Conservation (phyloP, 2,797 vertebrate species). For the Malacoraja senta region DNA sequence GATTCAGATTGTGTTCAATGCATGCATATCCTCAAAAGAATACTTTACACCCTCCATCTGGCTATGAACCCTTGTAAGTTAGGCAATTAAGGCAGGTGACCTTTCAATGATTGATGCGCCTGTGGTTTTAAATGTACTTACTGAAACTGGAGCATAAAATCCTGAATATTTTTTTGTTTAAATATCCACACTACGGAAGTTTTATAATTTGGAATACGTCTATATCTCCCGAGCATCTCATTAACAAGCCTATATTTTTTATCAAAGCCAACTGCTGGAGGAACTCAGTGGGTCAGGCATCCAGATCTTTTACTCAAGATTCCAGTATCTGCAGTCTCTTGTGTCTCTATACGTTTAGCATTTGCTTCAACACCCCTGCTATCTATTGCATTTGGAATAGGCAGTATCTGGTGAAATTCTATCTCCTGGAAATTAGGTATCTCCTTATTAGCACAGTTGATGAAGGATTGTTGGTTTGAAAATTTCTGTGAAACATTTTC, state of each 20-base stretch:
- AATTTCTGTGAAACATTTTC: not conserved
- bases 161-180: not conserved
- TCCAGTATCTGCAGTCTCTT: too few species aligned
- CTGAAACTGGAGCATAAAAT: not conserved
- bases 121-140: not conserved
- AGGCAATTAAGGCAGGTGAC: not conserved
- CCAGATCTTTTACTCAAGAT: too few species aligned
- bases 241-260: not conserved
- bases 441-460: not conserved
- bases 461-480: not conserved
- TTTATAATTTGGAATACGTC: not conserved
- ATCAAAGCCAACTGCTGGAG: not conserved
- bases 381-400: not conserved
- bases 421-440: not conserved
- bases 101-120: not conserved
- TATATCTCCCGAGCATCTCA: not conserved
- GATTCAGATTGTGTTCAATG: not conserved
- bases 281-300: too few species aligned
- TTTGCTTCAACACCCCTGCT: not conserved
- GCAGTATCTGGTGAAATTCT: not conserved
- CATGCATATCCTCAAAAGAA: not conserved
- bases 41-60: not conserved
- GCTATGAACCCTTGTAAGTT: not conserved
- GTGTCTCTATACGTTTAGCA: not conserved
- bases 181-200: not conserved